Conservation (phyloP, 2,888 invertebrate species). For the Archaeoteleia sp. region DNA sequence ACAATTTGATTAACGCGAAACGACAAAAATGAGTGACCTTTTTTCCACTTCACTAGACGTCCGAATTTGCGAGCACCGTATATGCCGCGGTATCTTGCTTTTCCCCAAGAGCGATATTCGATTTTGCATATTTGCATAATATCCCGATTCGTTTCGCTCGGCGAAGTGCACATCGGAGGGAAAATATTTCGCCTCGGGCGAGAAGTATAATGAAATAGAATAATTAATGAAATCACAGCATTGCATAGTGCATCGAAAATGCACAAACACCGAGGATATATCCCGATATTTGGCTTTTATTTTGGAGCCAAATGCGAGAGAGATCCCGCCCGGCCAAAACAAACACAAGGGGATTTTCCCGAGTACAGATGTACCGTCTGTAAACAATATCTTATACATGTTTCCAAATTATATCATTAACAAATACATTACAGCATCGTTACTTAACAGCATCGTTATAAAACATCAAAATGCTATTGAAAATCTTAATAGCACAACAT, state of each 20-base stretch:
- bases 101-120: slow-evolving; percentile 43
- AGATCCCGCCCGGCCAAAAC: neutral
- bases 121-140: slow-evolving; percentile 51
- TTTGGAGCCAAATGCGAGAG: slow-evolving; percentile 10
- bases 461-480: no score
- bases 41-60: slow-evolving; percentile 14
- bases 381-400: no score
- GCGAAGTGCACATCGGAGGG: slow-evolving; percentile 38
- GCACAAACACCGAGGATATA: slow-evolving; percentile 19
- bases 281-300: slow-evolving; percentile 37
- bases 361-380: neutral
- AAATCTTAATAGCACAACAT: no score
- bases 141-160: slow-evolving; percentile 42
- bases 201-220: slow-evolving; percentile 46
- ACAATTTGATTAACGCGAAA: no score
- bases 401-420: no score
- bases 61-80: slow-evolving; percentile 3
- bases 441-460: no score
- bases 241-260: slow-evolving; percentile 19
- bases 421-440: no score
- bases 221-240: slow-evolving; percentile 44
- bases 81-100: slow-evolving; percentile 32
- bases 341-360: neutral
- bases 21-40: neutral
- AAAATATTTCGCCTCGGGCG: slow-evolving; percentile 36